A percentile compares a stretch with the other conserved stretches of the same genome.
Conservation (phyloP, 53 echinoderm and acorn worm species). For the Actinopyga echinites region DNA sequence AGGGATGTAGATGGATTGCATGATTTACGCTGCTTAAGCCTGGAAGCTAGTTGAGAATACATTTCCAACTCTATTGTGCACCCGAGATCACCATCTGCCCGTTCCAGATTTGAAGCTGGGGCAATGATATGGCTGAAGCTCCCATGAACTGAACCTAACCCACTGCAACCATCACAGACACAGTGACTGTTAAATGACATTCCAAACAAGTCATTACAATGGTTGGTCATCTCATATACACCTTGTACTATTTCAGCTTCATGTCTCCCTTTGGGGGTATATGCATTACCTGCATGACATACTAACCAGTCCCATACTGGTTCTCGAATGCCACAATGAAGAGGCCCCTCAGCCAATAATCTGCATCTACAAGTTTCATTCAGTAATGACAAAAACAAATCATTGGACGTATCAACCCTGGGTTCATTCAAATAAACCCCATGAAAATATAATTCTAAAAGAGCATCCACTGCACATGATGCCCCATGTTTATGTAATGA, state of each 20-base stretch:
- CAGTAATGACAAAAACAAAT: background rate
- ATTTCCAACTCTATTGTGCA: slow-evolving; percentile 8
- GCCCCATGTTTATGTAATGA: background rate
- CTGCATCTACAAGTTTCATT: background rate
- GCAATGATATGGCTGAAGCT: background rate
- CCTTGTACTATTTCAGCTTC: slow-evolving; percentile 14
- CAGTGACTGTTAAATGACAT: background rate
- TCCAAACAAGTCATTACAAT: background rate
- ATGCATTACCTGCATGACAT: background rate
- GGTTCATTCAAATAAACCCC: background rate
- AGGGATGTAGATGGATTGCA: background rate
- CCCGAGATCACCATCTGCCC: background rate
- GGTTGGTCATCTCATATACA: background rate
- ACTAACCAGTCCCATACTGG: slow-evolving; percentile 19
- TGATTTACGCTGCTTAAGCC: background rate
- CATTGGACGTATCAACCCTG: background rate
- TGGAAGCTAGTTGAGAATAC: background rate
- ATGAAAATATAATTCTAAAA: background rate
- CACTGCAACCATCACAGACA: background rate
- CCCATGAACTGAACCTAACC: background rate
- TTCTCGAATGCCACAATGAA: background rate
- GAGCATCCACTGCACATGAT: slow-evolving; percentile 13
- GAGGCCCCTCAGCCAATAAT: background rate
- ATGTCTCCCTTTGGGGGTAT: background rate
- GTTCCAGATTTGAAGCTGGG: background rate